Percentiles rank a stretch among this genome's conserved stretches.
Evolutionary conservation across 2,888 invertebrate species (phyloP).

Genomic region (Chrysolina oricalcia): DNA sequence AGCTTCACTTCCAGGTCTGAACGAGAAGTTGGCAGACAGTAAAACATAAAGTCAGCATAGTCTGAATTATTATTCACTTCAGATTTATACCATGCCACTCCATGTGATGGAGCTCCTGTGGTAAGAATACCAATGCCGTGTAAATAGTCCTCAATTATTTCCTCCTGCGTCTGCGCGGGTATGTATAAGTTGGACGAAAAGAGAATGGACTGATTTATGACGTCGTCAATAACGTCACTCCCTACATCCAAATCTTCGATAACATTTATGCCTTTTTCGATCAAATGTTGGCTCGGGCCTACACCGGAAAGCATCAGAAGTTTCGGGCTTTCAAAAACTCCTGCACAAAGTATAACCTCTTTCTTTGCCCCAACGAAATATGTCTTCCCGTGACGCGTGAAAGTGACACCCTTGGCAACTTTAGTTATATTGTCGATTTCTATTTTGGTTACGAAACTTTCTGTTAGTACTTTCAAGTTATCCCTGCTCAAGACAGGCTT

Average conservation of each 20-base stretch:
- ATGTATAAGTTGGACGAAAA: slow-evolving; percentile 79
- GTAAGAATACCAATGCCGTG: slow-evolving; percentile 47
- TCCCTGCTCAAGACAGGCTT: slow-evolving; percentile 77
- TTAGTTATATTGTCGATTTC: slow-evolving; percentile 77
- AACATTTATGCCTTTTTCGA: slow-evolving; percentile 75
- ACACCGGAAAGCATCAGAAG: slow-evolving; percentile 87
- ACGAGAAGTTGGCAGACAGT: not conserved
- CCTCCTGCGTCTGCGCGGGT: slow-evolving; percentile 30
- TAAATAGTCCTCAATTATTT: slow-evolving; percentile 74
- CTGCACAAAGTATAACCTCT: slow-evolving; percentile 85
- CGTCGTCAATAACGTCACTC: slow-evolving; percentile 84
- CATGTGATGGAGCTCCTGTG: slow-evolving; percentile 26
- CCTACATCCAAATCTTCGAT: slow-evolving; percentile 83
- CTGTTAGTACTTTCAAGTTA: slow-evolving; percentile 82
- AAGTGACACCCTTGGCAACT: slow-evolving; percentile 72
- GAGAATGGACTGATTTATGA: slow-evolving; percentile 80
- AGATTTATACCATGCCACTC: slow-evolving; percentile 37
- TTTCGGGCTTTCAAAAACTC: slow-evolving; percentile 87
- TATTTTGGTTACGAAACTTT: slow-evolving; percentile 77
- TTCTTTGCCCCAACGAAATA: slow-evolving; percentile 76
- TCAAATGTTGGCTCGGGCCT: slow-evolving; percentile 78
- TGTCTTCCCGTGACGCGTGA: slow-evolving; percentile 74
- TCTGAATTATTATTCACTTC: not conserved
- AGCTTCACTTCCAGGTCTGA: slow-evolving; percentile 38
- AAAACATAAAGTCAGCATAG: slow-evolving; percentile 5